Evolutionary conservation across 2,888 invertebrate species (phyloP), one percentile per base, ranked within the genome.

Genomic region (Drosophila pseudotakahashii): DNA sequence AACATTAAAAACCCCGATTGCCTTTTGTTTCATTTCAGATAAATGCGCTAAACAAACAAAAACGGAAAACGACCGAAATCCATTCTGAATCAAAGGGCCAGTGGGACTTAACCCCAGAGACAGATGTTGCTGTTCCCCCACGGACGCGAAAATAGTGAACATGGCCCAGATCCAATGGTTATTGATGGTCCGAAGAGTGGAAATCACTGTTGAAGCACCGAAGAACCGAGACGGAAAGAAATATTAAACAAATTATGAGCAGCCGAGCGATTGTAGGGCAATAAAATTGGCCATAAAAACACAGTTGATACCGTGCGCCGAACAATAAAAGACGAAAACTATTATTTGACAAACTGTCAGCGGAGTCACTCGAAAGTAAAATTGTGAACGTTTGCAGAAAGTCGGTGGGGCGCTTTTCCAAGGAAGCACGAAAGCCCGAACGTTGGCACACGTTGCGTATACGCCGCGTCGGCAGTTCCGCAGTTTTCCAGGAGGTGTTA

Each of bases 1-100:
- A 78, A 78, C 87, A 89, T 89, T 89, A 80, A 85, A 89, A 89
- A 86, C 68, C 77, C 58, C 80, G 77, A 83, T 85, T 79, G 84
- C 69, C 75, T 69, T 80, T 76, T 81, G 52, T 89, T 77, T 76
- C 72, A 59, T 88, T 88, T 58, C 81, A 88, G 88, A 89, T 85
- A 85, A 85, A 78, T 79, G 70, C 71, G 63, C 62, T 62, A 55
- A 73, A 58, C 66, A 71, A 75, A 45, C 68, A 41, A 32, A 59
- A 59, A 32, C 13, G 19, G 37, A 52, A 39, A 39, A 58, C 61
- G 58, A 54, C 59, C 47, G 44, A 47, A 44, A 64, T 52, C 66
- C 64, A 26, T 51, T 64, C 50, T 36, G 19, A 63, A 50, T 62
- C 63, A 36, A 44, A 23, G 16, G 52, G 44, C 32, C 32, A 34